A percentile compares a stretch with the other conserved stretches of the same genome.
These are phyloP conservation scores for Protomyctophum bolini DNA, from an alignment of 2,113 vertebrate genomes.

Conservation along the genomic window DNA sequence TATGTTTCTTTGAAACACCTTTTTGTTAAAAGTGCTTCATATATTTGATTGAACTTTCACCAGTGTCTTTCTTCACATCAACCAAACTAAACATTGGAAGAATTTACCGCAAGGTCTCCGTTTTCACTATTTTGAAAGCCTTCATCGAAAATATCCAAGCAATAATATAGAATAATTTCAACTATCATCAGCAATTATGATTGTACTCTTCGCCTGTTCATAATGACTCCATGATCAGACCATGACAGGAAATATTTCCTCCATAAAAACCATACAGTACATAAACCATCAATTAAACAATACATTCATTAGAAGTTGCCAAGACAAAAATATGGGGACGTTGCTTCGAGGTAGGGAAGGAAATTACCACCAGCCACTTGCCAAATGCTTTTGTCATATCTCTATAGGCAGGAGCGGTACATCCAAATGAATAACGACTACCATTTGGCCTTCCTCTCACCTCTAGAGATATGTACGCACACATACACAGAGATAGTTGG, in stretches of 20 bases:
- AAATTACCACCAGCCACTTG: not conserved
- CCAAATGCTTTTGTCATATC: not conserved
- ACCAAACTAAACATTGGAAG: too few relatives aligned
- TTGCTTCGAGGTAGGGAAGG: not conserved
- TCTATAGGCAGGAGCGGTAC: not conserved
- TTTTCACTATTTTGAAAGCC: too few relatives aligned
- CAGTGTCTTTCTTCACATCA: too few relatives aligned
- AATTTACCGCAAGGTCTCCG: too few relatives aligned
- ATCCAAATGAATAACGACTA: too few relatives aligned
- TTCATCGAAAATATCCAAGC: not conserved
- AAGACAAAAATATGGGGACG: conserved; percentile 9
- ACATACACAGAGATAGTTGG: conserved; percentile 14
- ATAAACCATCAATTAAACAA: conserved; percentile 13
- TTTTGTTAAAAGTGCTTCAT: too few relatives aligned
- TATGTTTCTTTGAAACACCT: too few relatives aligned
- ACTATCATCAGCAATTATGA: conserved; percentile 46
- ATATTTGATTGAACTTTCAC: too few relatives aligned
- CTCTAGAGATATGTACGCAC: not conserved
- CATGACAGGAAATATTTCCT: conserved; percentile 8
- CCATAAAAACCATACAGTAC: too few relatives aligned
- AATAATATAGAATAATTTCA: conserved; percentile 57
- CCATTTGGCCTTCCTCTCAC: not conserved
- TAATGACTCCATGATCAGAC: not conserved
- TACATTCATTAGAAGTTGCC: conserved; percentile 66
- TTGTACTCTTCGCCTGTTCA: conserved; percentile 53